Percentiles rank a stretch among this genome's conserved stretches.
Conservation (phyloP, 2,113 vertebrate species). For the Blennius ocellaris region DNA sequence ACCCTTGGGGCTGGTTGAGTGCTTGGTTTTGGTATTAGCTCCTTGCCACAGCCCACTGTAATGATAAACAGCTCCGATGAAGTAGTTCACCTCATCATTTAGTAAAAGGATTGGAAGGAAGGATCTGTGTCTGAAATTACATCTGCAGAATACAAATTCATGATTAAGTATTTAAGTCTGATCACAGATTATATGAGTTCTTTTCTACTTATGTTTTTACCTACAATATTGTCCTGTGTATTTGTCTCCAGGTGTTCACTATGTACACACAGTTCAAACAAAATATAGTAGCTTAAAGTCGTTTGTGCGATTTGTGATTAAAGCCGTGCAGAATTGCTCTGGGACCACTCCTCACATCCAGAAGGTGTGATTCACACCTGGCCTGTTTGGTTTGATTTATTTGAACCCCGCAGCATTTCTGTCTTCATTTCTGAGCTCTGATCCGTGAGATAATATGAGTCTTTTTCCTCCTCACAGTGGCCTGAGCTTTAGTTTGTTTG, state of each 20-base stretch:
- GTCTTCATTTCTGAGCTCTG: background rate
- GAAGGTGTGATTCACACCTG: slow-evolving; percentile 16
- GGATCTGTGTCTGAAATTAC: background rate
- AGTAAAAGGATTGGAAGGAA: too few relatives aligned
- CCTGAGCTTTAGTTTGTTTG: background rate
- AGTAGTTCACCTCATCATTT: too few relatives aligned
- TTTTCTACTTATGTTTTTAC: background rate
- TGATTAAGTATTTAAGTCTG: background rate
- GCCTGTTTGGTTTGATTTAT: slow-evolving; percentile 20
- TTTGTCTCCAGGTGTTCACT: background rate
- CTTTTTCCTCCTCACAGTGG: background rate
- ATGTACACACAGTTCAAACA: background rate
- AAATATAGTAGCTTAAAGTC: slow-evolving; percentile 15
- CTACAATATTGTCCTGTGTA: background rate
- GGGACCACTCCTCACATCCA: background rate
- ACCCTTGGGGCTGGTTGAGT: too few relatives aligned
- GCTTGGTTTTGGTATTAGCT: too few relatives aligned
- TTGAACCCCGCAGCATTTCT: slow-evolving; percentile 4
- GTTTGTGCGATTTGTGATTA: background rate
- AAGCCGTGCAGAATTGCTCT: background rate
- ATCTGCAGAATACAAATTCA: background rate
- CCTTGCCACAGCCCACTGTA: too few relatives aligned
- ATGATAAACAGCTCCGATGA: too few relatives aligned
- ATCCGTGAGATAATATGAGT: background rate
- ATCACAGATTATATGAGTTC: too few relatives aligned